These are phyloP conservation scores for Myrmecophaga tridactyla DNA, from an alignment of 2,113 vertebrate species.

Conservation along the genomic window DNA sequence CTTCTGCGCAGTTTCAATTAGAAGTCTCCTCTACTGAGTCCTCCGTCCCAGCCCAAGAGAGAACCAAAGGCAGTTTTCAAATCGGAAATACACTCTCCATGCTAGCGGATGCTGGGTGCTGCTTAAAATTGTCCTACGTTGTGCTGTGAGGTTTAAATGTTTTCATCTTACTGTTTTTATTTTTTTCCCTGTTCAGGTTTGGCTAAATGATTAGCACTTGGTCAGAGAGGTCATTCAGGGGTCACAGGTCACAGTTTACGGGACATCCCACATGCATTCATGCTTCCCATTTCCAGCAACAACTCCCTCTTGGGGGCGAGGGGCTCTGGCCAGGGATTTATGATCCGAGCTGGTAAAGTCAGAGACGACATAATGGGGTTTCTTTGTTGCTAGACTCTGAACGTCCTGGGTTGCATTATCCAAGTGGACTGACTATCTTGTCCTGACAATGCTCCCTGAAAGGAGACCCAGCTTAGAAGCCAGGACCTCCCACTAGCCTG, in stretches of 20 bases:
- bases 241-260: slow-evolving; percentile 2
- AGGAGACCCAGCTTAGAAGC: neutral
- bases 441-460: neutral
- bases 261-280: neutral
- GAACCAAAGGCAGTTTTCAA: neutral
- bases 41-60: neutral
- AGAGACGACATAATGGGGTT: neutral
- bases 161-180: slow-evolving; percentile 5
- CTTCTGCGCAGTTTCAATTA: slow-evolving; percentile 24
- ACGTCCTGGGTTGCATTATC: neutral
- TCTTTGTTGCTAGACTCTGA: slow-evolving; percentile 12
- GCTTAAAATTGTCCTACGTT: neutral
- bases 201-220: slow-evolving; percentile 27
- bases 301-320: neutral
- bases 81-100: neutral
- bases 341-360: neutral
- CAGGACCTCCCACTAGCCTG: neutral
- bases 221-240: slow-evolving; percentile 3
- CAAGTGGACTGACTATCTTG: neutral
- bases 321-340: neutral
- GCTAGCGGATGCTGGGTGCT: slow-evolving; percentile 13
- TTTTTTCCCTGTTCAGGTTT: neutral
- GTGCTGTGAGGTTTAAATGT: neutral
- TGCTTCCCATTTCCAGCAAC: neutral
- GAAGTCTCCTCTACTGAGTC: neutral